Percentiles rank a stretch among this genome's conserved stretches.
phyloP scores from a whole-genome alignment of 2,113 vertebrate genomes.

The Dissostichus mawsoni region DNA sequence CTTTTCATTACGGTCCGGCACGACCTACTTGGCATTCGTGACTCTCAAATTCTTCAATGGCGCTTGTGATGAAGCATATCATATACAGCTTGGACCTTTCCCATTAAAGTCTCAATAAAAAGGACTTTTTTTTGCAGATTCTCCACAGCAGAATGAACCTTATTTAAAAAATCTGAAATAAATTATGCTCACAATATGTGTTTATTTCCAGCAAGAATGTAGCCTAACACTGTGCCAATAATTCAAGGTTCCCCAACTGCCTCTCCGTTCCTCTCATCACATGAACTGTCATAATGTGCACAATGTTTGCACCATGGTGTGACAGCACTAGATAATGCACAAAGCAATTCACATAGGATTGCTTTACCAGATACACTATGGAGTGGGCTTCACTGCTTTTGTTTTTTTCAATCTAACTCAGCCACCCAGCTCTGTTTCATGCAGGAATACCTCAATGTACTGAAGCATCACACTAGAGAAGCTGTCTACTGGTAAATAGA shows the following conservation, averaged over 20 bases:
- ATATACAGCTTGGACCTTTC: background rate
- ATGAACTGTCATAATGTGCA: background rate
- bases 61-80: background rate
- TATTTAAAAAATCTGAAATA: background rate
- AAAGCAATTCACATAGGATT: conserved; percentile 27
- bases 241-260: background rate
- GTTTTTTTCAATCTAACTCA: conserved; percentile 1
- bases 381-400: conserved; percentile 1
- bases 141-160: background rate
- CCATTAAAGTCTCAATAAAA: background rate
- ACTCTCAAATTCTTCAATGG: background rate
- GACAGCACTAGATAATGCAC: conserved; percentile 30
- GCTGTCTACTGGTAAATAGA: background rate
- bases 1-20: conserved; percentile 1
- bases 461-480: background rate
- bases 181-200: background rate
- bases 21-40: conserved; percentile 2
- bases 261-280: background rate
- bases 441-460: background rate
- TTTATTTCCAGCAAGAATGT: background rate
- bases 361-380: background rate
- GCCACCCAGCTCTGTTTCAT: background rate
- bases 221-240: background rate
- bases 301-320: conserved; percentile 11
- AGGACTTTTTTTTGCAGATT: background rate